These are phyloP conservation scores for Gracilinanus agilis DNA, from an alignment of 2,113 vertebrate genomes.

Conservation along the genomic window DNA sequence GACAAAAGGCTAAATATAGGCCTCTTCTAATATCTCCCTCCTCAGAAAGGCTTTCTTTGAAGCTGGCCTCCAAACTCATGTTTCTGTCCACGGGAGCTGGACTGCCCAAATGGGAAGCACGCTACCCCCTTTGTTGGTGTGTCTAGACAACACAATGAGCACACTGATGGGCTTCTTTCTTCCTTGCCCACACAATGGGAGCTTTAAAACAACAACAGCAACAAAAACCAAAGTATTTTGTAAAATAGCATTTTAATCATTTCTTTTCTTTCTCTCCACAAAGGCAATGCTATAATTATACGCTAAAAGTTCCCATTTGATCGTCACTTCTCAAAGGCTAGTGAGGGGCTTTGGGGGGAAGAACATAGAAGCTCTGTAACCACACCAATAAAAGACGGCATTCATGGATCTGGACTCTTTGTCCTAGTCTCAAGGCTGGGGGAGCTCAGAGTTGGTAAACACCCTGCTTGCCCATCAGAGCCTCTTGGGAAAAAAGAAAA, in stretches of 20 bases:
- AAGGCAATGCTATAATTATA: conserved; percentile 88
- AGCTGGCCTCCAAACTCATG: conserved; percentile 82
- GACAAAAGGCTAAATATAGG: conserved; percentile 85
- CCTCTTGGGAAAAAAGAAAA: conserved; percentile 11
- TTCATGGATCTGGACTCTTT: conserved; percentile 85
- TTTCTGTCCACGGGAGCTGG: conserved; percentile 79
- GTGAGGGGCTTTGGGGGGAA: conserved; percentile 82
- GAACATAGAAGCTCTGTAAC: conserved; percentile 85
- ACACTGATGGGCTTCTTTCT: conserved; percentile 78
- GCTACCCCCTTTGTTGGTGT: conserved; percentile 82
- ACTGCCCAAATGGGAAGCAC: conserved; percentile 81
- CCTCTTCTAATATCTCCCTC: conserved; percentile 80
- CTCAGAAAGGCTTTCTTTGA: conserved; percentile 84
- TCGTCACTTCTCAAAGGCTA: conserved; percentile 84
- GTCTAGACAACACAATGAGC: conserved; percentile 86
- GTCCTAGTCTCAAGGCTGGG: conserved; percentile 77
- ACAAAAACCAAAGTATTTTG: conserved; percentile 86
- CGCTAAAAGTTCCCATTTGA: conserved; percentile 86
- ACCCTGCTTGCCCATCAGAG: conserved; percentile 72
- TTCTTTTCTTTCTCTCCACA: conserved; percentile 86
- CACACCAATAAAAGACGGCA: conserved; percentile 78
- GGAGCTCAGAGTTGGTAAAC: conserved; percentile 82
- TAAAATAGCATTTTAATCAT: conserved; percentile 87
- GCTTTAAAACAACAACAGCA: conserved; percentile 80
- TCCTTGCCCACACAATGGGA: conserved; percentile 84